These are phyloP conservation scores for Labeo rohita DNA, from an alignment of 2,113 vertebrate genomes.

Conservation along the genomic window DNA sequence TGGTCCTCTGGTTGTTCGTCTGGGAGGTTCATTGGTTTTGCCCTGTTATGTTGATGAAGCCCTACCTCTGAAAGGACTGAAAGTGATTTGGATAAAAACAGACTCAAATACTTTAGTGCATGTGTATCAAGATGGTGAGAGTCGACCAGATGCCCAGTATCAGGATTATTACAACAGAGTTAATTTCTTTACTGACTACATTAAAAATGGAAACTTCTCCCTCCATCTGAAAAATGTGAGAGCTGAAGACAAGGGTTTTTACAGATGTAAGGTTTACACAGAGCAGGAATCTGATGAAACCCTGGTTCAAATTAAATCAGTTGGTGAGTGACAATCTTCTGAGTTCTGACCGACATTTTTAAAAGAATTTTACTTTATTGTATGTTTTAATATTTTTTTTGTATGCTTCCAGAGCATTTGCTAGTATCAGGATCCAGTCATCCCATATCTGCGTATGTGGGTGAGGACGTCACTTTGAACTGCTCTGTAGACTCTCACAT, in stretches of 20 bases:
- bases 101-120: conserved; percentile 7
- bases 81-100: conserved; percentile 7
- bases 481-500: not conserved
- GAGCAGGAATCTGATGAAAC: not conserved
- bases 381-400: not conserved
- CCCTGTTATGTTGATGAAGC: conserved; percentile 38
- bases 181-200: not conserved
- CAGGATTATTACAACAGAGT: not conserved
- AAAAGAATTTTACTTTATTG: not conserved
- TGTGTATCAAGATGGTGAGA: conserved; percentile 4
- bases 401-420: not conserved
- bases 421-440: not conserved
- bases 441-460: not conserved
- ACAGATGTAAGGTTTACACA: conserved; percentile 11
- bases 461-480: not conserved
- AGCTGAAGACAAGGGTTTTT: not conserved
- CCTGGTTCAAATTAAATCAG: not conserved
- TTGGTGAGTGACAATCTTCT: conserved; percentile 3
- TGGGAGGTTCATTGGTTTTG: conserved; percentile 34
- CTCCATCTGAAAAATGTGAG: not conserved
- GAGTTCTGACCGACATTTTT: not conserved
- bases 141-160: not conserved
- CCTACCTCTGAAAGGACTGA: not conserved
- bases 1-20: conserved; percentile 25
- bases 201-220: not conserved